Evolutionary conservation across 2,797 vertebrate genomes (phyloP).

Genomic region (Mastacembelus armatus): DNA sequence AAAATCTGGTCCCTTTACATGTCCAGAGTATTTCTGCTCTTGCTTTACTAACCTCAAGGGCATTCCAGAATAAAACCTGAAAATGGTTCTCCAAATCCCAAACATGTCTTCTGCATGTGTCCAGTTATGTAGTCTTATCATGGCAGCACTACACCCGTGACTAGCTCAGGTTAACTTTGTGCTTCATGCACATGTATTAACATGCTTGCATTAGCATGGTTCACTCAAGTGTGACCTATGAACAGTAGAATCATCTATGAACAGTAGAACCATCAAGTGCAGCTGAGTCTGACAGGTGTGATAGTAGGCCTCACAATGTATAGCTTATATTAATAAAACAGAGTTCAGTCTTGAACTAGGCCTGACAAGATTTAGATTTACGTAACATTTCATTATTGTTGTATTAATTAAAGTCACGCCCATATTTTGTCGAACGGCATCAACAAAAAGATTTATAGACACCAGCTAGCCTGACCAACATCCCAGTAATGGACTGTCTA

Average conservation of each 20-base stretch:
- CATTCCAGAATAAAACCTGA: slow-evolving; percentile 29
- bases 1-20: slow-evolving; percentile 15
- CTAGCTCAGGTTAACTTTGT: slow-evolving; percentile 43
- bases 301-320: no score
- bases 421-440: slow-evolving; percentile 1
- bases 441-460: slow-evolving; percentile 12
- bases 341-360: neutral
- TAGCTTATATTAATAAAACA: neutral
- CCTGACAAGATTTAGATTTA: neutral
- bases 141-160: slow-evolving; percentile 4
- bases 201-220: no score
- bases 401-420: slow-evolving; percentile 4
- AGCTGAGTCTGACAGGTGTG: no score
- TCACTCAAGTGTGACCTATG: no score
- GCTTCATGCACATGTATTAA: no score
- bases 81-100: slow-evolving; percentile 42
- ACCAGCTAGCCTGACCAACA: slow-evolving; percentile 7
- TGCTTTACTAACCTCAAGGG: slow-evolving; percentile 9
- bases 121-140: slow-evolving; percentile 44
- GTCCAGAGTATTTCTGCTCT: slow-evolving; percentile 14
- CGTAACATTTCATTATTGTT: neutral
- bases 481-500: slow-evolving; percentile 4
- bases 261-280: no score
- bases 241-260: no score
- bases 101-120: slow-evolving; percentile 50